Conservation (phyloP, 2,888 invertebrate genomes). For the Baronia brevicornis region DNA sequence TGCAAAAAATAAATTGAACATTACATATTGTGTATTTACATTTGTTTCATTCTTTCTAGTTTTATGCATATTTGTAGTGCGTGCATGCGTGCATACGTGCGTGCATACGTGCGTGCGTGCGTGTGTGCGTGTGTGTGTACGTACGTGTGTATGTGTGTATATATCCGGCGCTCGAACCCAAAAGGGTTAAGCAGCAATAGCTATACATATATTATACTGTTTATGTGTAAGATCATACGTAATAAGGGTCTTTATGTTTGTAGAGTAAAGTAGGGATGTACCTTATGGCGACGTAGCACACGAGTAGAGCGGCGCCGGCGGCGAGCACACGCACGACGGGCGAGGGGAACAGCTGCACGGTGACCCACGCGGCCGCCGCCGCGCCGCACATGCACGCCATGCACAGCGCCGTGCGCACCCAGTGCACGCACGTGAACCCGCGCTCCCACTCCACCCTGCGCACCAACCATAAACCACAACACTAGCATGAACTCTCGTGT, state of each 20-base stretch:
- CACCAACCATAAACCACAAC: background rate
- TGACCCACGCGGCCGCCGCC: constrained; percentile 85
- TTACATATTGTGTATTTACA: constrained; percentile 35
- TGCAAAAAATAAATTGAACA: constrained; percentile 46
- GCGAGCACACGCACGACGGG: constrained; percentile 86
- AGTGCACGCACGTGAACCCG: constrained; percentile 88
- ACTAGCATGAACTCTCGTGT: background rate
- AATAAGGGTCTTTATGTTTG: no score
- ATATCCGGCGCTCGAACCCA: no score
- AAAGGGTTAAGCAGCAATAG: background rate
- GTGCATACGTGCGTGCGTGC: no score
- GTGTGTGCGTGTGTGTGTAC: no score
- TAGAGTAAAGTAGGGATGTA: no score
- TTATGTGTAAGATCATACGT: no score
- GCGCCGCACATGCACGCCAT: constrained; percentile 87
- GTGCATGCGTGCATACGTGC: no score
- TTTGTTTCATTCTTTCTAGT: no score
- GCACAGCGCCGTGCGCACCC: constrained; percentile 87
- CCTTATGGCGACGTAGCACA: constrained; percentile 90
- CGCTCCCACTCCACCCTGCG: constrained; percentile 86
- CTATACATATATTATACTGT: background rate
- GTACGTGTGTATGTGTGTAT: no score
- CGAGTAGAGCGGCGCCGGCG: constrained; percentile 86
- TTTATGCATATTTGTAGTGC: no score
- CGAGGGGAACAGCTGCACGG: constrained; percentile 85